phyloP scores from a whole-genome alignment of 2,888 invertebrate species.

The Tetragonisca angustula region DNA sequence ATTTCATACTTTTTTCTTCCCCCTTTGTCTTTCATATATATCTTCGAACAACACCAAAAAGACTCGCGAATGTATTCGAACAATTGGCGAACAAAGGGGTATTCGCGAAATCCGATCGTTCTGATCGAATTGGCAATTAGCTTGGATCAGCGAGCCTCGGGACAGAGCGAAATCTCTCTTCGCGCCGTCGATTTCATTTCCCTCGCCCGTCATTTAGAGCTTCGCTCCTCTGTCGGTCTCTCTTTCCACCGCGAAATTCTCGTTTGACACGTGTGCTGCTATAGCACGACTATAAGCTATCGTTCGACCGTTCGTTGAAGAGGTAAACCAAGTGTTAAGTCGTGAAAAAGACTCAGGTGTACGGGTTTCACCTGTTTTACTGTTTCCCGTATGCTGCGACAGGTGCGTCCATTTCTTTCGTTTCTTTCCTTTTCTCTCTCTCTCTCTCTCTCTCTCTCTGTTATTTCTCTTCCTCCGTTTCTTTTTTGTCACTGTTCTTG shows the following conservation, averaged over 20 bases:
- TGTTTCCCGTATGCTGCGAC: constrained; percentile 82
- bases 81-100: neutral
- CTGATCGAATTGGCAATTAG: constrained; percentile 62
- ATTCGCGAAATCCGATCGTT: constrained; percentile 2
- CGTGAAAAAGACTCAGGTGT: constrained; percentile 80
- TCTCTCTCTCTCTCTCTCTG: neutral
- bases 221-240: too few species aligned
- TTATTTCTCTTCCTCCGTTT: neutral
- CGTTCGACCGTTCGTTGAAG: constrained; percentile 49
- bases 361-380: constrained; percentile 80
- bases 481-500: constrained; percentile 8
- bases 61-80: neutral
- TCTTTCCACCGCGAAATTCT: neutral
- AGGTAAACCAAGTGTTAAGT: constrained; percentile 74
- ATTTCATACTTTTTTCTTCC: too few species aligned
- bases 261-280: constrained; percentile 5
- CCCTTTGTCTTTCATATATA: too few species aligned
- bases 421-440: constrained; percentile 61
- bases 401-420: constrained; percentile 74
- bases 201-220: neutral
- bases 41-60: neutral
- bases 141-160: constrained; percentile 16
- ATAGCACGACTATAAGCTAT: neutral
- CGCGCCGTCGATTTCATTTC: constrained; percentile 24
- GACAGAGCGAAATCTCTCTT: neutral